phyloP scores from a whole-genome alignment of 2,113 vertebrate species.

The Cynopterus brachyotis region DNA sequence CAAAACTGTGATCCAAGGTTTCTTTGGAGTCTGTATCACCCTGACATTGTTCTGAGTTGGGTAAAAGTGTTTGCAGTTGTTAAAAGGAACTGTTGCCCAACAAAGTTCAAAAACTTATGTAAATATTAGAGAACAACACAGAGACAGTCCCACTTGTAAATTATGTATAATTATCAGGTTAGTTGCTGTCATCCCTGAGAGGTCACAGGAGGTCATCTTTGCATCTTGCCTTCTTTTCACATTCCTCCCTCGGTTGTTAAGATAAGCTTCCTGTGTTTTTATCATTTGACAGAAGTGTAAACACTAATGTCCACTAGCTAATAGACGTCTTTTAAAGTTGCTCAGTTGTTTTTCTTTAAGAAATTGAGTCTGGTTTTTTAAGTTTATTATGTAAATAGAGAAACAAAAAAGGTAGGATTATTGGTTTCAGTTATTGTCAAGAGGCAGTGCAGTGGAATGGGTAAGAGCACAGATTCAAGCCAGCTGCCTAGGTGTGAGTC shows the following conservation, averaged over 20 bases:
- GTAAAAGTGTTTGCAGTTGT: background rate
- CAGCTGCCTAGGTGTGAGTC: background rate
- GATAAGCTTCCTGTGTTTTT: background rate
- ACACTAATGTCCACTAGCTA: background rate
- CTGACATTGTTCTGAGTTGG: background rate
- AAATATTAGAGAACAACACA: background rate
- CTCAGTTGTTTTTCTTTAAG: background rate
- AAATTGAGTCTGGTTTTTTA: background rate
- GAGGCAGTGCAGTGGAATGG: background rate
- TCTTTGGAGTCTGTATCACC: background rate
- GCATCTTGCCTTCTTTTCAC: background rate
- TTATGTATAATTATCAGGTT: background rate
- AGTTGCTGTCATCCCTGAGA: background rate
- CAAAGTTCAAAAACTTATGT: background rate
- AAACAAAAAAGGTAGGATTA: background rate
- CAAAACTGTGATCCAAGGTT: background rate
- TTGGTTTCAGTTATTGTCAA: background rate
- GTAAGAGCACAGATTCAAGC: accelerated
- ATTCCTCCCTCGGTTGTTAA: background rate
- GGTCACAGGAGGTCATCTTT: background rate
- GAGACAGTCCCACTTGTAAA: background rate
- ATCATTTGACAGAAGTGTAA: background rate
- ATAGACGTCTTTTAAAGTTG: background rate
- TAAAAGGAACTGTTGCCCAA: background rate
- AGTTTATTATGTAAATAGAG: background rate